Evolutionary conservation across 2,888 invertebrate species (phyloP), one percentile per base, ranked within the genome.

Genomic region (Drosophila suboccidentalis): DNA sequence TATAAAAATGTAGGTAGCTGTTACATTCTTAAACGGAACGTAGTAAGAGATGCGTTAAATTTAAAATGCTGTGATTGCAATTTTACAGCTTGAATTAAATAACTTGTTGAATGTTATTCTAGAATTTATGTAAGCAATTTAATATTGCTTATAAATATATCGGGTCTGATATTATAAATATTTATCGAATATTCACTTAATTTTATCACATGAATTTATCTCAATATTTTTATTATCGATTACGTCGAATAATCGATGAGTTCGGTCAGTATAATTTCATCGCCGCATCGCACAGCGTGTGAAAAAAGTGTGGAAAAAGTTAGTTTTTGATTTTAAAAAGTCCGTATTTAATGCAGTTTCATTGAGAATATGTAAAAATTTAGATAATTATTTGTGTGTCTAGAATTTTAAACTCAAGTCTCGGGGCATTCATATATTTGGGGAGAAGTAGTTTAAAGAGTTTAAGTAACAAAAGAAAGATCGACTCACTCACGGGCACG

Each of bases 231-330:
- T 3, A 10, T 38, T 11, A 53, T 53, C 53, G 61, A 53, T 29
- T 17, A 19, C 1, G 15, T 17, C 9, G n/a, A 19, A n/a, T 9
- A 57, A 75, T 75, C 78, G 75, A 75, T 77, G 58, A 49, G 68
- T 67, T 26, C 43, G 39, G 34, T 34, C 78, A 81, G 82, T 79
- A 66, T 71, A 78, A 78, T 79, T 79, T 79, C 80, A 80, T 83
- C 80, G 83, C 78, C 77, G 83, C 66, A 80, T 71, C 77, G 51
- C 62, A 71, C 71, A 77, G 77, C 77, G 80, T 83, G 83, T 82
- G 71, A 80, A 86, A 80, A 86, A 80, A 86, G 78, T 86, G 82
- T 86, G 83, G 86, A 19, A 19, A 19, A 19, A 4, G 82, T 81
- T 79, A 32, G 53, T 44, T 49, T 59, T 70, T 46, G 32, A 59